Base-by-base conservation (phyloP, 1,140 invertebrate species). In the Drosophila athabasca region DNA sequence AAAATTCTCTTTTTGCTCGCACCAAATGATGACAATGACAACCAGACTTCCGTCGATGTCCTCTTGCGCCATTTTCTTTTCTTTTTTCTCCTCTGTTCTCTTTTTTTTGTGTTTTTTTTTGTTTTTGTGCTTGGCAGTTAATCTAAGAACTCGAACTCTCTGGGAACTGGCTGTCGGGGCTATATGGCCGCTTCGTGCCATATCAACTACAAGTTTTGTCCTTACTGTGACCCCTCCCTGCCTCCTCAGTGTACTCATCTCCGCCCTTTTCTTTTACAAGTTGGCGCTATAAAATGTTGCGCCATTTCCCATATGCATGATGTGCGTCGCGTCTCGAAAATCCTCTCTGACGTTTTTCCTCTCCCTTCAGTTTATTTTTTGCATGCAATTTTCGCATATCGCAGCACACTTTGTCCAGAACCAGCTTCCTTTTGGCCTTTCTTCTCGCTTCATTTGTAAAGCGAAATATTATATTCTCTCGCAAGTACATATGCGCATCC, bases 171-270 rank as follows among this genome's bases (percentile, higher is more conserved):
- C 26, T 39, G 24, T 52, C 41, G 43, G 53, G 53, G 29, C 68
- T 77, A 76, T 81, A 81, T 76, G 75, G 72, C 53, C 70, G 62
- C 51, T 84, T 57, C 62, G 70, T 79, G 80, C 60, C 75, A 70
- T 79, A 82, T 82, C 79, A 84, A 84, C 52, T 71, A 58, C 80
- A 68, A 81, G 57, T 68, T 65, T 71, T 57, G 66, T 69, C 66
- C 66, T 68, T 48, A 41, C 62, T 17, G n/a, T 29, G 7, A 46
- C 41, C 58, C 43, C 44, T 3, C 7, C 54, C 48, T 19, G 29
- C 52, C 22, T 22, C 49, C 48, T 6, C 29, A 31, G 29, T 31
- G 8, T 9, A 9, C 31, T 31, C 31, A n/a, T 45, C 49, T 24
- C 26, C 29, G 35, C 9, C 22, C 43, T 53, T 48, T 54, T 51